Evolutionary conservation across 2,888 invertebrate species (phyloP).

Genomic region (Agriopis leucophaearia): DNA sequence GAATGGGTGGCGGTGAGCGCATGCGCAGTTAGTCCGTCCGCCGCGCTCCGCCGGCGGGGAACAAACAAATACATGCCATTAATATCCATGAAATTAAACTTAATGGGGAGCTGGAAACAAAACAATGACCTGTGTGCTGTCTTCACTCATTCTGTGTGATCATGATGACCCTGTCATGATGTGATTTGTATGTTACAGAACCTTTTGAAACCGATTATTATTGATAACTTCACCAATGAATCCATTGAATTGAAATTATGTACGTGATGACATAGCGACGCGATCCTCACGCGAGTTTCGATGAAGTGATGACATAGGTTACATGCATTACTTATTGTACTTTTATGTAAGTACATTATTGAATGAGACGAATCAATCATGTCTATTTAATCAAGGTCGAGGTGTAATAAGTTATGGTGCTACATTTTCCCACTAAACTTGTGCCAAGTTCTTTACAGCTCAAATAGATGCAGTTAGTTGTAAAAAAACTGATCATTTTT

Average conservation of each 20-base stretch:
- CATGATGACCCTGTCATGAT: neutral
- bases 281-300: too few relatives aligned
- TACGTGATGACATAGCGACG: constrained; percentile 30
- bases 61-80: constrained; percentile 82
- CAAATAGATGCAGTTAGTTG: too few relatives aligned
- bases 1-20: constrained; percentile 55
- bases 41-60: constrained; percentile 60
- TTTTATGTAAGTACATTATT: constrained; percentile 25
- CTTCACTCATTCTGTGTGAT: constrained; percentile 76
- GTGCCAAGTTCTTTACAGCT: too few relatives aligned
- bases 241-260: constrained; percentile 30
- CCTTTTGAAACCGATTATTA: constrained; percentile 8
- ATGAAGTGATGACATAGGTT: constrained; percentile 28
- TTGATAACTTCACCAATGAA: constrained; percentile 25
- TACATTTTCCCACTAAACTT: neutral
- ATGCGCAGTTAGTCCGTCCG: constrained; percentile 71
- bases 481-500: too few relatives aligned
- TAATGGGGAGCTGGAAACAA: constrained; percentile 40
- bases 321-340: constrained; percentile 40
- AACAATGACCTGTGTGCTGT: constrained; percentile 63
- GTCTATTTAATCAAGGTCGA: neutral
- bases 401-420: neutral
- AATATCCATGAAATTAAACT: constrained; percentile 56
- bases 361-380: constrained; percentile 50
- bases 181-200: neutral